Evolutionary conservation across 2,113 vertebrate species (phyloP).

Genomic region (Vulpes ferrilata): DNA sequence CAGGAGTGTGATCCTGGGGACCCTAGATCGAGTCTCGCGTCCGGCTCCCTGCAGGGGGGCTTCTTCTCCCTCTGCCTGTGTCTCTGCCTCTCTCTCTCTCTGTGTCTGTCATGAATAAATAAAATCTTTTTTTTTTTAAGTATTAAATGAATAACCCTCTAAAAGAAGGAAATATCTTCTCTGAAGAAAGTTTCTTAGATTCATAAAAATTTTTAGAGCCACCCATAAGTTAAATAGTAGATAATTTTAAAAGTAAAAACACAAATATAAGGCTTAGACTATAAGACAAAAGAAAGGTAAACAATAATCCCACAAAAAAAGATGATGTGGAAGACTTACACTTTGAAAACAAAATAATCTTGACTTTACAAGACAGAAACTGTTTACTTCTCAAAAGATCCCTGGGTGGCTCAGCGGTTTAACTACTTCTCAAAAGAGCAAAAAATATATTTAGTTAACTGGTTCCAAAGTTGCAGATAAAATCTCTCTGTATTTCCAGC

Average conservation of each 20-base stretch:
- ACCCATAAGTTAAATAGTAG: neutral
- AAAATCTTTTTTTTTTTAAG: neutral
- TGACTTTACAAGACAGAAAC: constrained; percentile 51
- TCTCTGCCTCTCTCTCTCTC: too few species aligned
- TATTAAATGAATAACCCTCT: neutral
- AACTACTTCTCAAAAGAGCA: neutral
- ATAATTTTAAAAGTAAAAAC: constrained; percentile 40
- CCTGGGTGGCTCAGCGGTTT: too few species aligned
- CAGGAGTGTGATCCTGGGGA: too few species aligned
- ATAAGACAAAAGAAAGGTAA: constrained; percentile 12
- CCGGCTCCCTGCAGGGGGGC: too few species aligned
- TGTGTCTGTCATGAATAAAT: too few species aligned
- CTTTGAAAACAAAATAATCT: constrained; percentile 49
- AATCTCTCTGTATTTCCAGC: neutral
- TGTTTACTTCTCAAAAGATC: neutral
- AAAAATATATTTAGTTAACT: constrained; percentile 36
- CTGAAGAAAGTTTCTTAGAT: constrained; percentile 53
- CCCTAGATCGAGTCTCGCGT: too few species aligned
- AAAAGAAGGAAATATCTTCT: neutral
- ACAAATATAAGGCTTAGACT: neutral
- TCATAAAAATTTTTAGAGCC: neutral
- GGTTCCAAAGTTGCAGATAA: neutral
- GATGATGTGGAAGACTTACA: neutral
- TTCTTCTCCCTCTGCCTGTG: too few species aligned
- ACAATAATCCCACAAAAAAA: constrained; percentile 55